Conservation (phyloP, 2,113 vertebrate species). For the Tilapia sparmanii region DNA sequence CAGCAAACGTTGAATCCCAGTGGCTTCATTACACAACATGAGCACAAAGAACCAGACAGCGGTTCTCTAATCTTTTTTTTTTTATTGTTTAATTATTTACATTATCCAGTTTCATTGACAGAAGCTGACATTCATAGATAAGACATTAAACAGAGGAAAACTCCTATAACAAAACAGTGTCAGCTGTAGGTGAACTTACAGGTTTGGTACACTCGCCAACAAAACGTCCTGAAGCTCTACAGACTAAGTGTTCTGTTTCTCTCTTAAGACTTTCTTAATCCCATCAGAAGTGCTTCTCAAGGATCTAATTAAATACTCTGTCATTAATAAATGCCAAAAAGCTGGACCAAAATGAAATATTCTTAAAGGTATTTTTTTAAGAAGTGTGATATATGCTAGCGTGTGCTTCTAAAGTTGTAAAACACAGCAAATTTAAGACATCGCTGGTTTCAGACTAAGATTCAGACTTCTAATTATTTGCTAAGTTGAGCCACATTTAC, state of each 20-base stretch:
- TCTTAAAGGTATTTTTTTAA: neutral
- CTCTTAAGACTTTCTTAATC: neutral
- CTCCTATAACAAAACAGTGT: neutral
- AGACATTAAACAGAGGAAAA: slow-evolving; percentile 8
- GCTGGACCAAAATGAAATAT: neutral
- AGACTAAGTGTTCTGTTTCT: neutral
- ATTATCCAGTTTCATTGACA: slow-evolving; percentile 30
- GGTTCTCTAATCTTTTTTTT: neutral
- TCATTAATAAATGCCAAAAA: neutral
- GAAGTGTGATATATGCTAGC: neutral
- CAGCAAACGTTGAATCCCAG: neutral
- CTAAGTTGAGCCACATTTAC: neutral
- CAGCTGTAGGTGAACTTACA: neutral
- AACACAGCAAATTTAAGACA: slow-evolving; percentile 6
- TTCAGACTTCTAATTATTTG: neutral
- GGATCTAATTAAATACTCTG: neutral
- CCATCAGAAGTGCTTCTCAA: neutral
- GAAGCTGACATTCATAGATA: neutral
- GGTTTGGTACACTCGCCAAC: neutral
- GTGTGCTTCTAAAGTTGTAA: neutral
- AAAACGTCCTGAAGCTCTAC: neutral
- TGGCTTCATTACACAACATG: neutral
- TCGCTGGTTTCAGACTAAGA: neutral
- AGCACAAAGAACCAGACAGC: neutral
- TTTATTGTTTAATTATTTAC: slow-evolving; percentile 74